A percentile compares a stretch with the other conserved stretches of the same genome.
Evolutionary conservation across 2,888 invertebrate genomes (phyloP).

Genomic region (Deroplatys truncata): DNA sequence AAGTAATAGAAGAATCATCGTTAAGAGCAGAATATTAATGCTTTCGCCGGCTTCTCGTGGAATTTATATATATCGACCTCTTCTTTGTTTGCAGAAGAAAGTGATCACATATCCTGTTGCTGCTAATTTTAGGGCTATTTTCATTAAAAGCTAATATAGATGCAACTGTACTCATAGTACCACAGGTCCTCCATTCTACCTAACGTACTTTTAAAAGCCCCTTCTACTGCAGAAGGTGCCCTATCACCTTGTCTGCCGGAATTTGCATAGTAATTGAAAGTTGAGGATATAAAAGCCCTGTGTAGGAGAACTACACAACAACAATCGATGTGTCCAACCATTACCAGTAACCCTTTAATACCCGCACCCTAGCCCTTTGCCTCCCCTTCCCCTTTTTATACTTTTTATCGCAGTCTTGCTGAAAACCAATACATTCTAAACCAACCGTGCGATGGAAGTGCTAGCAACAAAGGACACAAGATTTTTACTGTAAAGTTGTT

Average conservation of each 20-base stretch:
- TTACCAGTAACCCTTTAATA: not conserved
- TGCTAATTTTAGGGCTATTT: no score
- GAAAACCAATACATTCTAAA: not conserved
- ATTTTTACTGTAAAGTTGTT: not conserved
- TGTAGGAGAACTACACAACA: not conserved
- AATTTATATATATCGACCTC: no score
- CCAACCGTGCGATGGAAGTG: not conserved
- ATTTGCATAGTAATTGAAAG: slow-evolving; percentile 16
- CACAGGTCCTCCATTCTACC: no score
- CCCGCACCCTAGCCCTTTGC: not conserved
- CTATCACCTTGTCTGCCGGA: not conserved
- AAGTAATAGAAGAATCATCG: no score
- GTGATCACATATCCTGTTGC: no score
- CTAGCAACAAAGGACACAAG: not conserved
- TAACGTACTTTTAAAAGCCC: not conserved
- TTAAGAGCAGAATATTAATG: no score
- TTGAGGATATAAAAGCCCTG: not conserved
- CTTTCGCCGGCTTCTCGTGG: no score
- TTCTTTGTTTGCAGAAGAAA: no score
- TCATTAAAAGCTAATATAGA: no score
- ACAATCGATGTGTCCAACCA: not conserved
- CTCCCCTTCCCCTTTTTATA: not conserved
- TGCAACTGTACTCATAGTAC: no score
- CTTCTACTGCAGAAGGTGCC: not conserved
- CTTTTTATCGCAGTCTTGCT: not conserved